Evolutionary conservation across 2,888 invertebrate species (phyloP), one percentile per base, ranked within the genome.

Genomic region (Unio delphinus): DNA sequence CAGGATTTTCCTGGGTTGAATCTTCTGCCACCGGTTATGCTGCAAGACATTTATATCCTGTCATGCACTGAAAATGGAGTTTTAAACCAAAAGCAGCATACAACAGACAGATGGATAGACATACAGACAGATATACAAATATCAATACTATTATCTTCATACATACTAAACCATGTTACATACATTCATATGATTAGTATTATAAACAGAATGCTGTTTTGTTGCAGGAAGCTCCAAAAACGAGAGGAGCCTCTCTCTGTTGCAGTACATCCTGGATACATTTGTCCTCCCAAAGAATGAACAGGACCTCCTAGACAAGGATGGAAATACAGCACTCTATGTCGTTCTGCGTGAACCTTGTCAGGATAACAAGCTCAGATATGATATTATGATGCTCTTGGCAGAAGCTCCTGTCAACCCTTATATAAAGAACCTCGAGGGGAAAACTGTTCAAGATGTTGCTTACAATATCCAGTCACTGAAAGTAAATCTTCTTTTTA

Each of bases 241-340:
- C 30, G 1, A 34, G 30, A 34, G 30, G 30, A 34, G 30, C 30
- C 30, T 34, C 7, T 28, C 1, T 2, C 62, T 82, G 1, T 67
- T 83, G 60, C 59, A 72, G 34, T 78, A 72, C 61, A 56, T 81
- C n/a, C 58, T 81, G 64, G 57, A 69, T 15, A 70, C 63, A 1
- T 66, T 55, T 23, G 70, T 70, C 11, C 59, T 61, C 11, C 70
- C 63, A 4, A 64, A 34, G 3, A 30, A 58, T 15, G 80, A 82
- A 34, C 67, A 70, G 20, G 79, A 80, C 64, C 61, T 76, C 8
- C 60, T 67, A 45, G 85, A 85, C 68, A 62, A 23, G 20, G 67
- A 74, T 8, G 81, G 82, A 28, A 85, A 85, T 69, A 84, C 85
- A 0, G 78, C 73, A 3, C 73, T 81, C 7, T 80, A 81, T 64